These are phyloP conservation scores for Proteles cristata DNA, from an alignment of 2,113 vertebrate genomes.

Conservation along the genomic window DNA sequence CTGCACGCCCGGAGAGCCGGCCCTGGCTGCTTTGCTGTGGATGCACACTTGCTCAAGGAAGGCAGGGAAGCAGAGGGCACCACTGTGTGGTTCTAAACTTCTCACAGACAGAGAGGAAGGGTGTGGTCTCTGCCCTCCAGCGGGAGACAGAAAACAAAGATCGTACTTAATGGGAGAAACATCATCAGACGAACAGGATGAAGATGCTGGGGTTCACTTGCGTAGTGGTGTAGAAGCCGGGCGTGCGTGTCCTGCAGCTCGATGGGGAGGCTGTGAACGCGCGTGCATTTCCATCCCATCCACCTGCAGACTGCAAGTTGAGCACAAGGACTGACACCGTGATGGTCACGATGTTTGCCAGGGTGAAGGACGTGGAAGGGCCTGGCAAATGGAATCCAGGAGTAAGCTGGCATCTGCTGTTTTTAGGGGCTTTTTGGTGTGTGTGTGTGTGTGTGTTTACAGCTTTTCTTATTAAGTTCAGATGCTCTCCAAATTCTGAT, in stretches of 20 bases:
- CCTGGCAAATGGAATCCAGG: accelerated
- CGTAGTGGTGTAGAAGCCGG: accelerated
- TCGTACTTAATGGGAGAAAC: accelerated
- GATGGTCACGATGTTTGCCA: accelerated
- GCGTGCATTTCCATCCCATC: accelerated
- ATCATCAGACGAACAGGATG: accelerated
- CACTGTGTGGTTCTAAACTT: accelerated
- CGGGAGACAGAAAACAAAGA: accelerated
- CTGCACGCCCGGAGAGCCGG: accelerated
- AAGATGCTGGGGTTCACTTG: accelerated
- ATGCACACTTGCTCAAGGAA: background rate
- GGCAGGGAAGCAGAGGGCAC: background rate
- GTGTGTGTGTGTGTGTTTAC: no score
- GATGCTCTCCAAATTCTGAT: background rate
- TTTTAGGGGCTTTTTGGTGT: background rate
- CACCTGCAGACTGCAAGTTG: background rate
- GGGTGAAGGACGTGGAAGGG: accelerated
- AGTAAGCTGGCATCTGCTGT: background rate
- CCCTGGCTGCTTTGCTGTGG: accelerated
- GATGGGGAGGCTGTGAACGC: accelerated
- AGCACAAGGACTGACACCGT: background rate
- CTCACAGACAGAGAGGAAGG: no score
- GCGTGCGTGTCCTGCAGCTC: accelerated
- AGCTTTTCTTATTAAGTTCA: background rate
- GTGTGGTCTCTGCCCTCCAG: accelerated